Percentiles rank a stretch among this genome's conserved stretches.
phyloP scores from a whole-genome alignment of 92 coral and sea anemone species.

The Paragorgia papillata region DNA sequence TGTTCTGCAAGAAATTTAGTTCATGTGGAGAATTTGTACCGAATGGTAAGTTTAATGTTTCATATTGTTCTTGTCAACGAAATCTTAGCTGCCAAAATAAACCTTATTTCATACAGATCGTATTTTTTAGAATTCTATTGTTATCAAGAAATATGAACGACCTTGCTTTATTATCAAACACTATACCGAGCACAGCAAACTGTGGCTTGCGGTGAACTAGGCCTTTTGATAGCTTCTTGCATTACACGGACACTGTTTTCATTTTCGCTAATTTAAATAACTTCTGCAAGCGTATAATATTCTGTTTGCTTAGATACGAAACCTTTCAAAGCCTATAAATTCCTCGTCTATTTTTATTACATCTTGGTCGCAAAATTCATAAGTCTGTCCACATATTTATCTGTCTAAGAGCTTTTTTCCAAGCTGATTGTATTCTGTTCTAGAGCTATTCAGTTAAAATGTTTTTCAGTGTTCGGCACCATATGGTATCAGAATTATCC shows the following conservation, averaged over 20 bases:
- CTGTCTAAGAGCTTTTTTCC: no score
- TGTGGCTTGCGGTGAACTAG: neutral
- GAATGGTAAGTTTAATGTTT: conserved; percentile 79
- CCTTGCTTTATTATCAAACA: conserved; percentile 9
- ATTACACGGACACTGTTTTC: neutral
- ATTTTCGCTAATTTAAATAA: neutral
- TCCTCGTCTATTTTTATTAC: conserved; percentile 11
- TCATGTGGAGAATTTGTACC: conserved; percentile 66
- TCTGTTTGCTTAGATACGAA: neutral
- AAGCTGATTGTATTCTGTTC: no score
- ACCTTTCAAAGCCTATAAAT: no score
- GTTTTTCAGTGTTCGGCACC: neutral
- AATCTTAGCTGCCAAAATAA: no score
- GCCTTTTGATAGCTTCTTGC: neutral
- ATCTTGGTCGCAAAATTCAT: neutral
- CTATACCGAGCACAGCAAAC: no score
- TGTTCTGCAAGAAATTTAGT: conserved; percentile 75
- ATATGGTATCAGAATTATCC: conserved; percentile 16
- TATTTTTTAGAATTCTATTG: no score
- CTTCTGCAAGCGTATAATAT: no score
- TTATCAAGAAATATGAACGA: neutral
- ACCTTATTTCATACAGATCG: no score
- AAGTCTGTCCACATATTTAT: no score
- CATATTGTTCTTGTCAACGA: neutral
- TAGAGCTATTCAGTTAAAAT: no score